Evolutionary conservation across 2,113 vertebrate species (phyloP).

Genomic region (Amazona vittata): DNA sequence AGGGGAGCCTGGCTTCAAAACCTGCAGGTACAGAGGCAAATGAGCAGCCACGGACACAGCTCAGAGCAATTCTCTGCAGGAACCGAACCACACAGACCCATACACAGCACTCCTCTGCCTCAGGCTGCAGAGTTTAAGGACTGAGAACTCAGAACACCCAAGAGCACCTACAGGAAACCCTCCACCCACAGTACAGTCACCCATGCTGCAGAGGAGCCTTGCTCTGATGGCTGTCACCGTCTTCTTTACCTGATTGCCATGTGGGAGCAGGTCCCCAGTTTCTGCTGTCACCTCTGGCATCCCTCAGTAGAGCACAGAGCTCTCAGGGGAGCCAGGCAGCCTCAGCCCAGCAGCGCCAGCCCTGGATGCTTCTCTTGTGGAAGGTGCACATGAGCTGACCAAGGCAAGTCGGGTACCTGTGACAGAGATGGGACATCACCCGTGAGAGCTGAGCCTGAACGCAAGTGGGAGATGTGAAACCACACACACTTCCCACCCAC

Average conservation of each 20-base stretch:
- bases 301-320: conserved; percentile 65
- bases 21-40: background rate
- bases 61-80: background rate
- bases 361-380: background rate
- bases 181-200: background rate
- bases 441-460: background rate
- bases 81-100: background rate
- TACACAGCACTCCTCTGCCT: background rate
- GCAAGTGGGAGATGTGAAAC: no score
- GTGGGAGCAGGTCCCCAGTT: conserved; percentile 65
- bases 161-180: background rate
- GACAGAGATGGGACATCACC: background rate
- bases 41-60: background rate
- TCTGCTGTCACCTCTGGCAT: conserved; percentile 70
- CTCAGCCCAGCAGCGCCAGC: background rate
- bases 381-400: background rate
- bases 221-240: background rate
- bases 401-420: conserved; percentile 76
- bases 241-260: conserved; percentile 74
- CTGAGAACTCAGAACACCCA: background rate
- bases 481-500: background rate
- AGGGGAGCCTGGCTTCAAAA: background rate
- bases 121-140: background rate
- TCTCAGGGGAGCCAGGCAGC: conserved; percentile 33
- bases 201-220: background rate